These are phyloP conservation scores for Acanthopleura granulata DNA, from an alignment of 2,888 invertebrate genomes.

Conservation along the genomic window DNA sequence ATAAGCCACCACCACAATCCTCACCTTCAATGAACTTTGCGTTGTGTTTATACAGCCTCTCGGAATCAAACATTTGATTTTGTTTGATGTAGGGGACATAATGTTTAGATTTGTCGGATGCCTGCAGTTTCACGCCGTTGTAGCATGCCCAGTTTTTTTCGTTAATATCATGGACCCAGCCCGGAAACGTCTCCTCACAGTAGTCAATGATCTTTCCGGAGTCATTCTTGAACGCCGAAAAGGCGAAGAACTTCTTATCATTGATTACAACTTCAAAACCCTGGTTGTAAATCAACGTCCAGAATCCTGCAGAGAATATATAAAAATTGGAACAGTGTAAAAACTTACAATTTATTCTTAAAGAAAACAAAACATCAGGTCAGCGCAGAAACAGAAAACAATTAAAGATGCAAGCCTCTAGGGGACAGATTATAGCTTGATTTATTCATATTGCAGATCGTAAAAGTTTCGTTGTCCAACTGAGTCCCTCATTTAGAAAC, in stretches of 20 bases:
- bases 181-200: slow-evolving; percentile 64
- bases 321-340: neutral
- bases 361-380: too few relatives aligned
- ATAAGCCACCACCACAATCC: neutral
- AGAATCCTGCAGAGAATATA: slow-evolving; percentile 52
- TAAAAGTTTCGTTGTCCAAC: too few relatives aligned
- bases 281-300: slow-evolving; percentile 71
- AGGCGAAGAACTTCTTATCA: slow-evolving; percentile 68
- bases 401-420: too few relatives aligned
- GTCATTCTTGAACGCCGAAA: slow-evolving; percentile 60
- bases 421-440: neutral
- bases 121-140: slow-evolving; percentile 43
- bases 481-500: too few relatives aligned
- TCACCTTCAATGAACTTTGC: slow-evolving; percentile 44
- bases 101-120: neutral
- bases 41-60: slow-evolving; percentile 39
- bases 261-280: slow-evolving; percentile 70
- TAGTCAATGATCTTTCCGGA: slow-evolving; percentile 51
- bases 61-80: neutral
- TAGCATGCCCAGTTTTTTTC: slow-evolving; percentile 68
- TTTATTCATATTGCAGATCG: neutral
- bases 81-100: neutral
- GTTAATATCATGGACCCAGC: slow-evolving; percentile 69
- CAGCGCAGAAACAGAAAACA: too few relatives aligned
- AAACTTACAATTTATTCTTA: neutral